Base-by-base conservation (phyloP, 2,113 vertebrate genomes). In the Fukomys damarensis region DNA sequence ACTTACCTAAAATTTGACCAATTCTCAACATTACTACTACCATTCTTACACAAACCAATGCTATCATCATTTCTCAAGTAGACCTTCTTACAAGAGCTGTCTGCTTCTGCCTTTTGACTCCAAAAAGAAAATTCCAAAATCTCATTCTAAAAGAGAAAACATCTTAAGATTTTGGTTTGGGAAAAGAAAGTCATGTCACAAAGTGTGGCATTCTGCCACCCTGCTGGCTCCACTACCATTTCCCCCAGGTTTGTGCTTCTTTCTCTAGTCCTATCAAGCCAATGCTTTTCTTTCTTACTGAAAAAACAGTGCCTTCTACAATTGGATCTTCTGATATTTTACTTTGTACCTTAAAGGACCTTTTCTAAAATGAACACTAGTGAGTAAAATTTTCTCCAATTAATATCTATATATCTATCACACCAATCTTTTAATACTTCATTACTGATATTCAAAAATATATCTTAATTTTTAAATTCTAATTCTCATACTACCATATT, bases 371-470 rank as follows among this genome's bases (percentile, higher is more conserved):
- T 28, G 32, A 95, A 89, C 26, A 30, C 26, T 89, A 4, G 26
- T 35, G 35, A 93, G 46, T 77, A 66, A 89, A 89, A 58, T 59
- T 66, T 84, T 95, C 68, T 93, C 20, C 88, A 86, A 68, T 17
- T 20, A 58, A 58, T 9, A 86, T 52, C 65, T 66, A 89, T 7
- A 16, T 58, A 89, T 56, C 12, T 81, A 81, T 43, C 14, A 22
- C 10, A 74, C 8, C 32, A 81, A 56, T 22, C 28, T 87, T 92
- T 30, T 35, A 96, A 91, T 13, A 91, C 30, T 86, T 86, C 70
- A 41, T 35, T 93, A 93, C 87, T 97, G 43, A 84, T 54, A 89
- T 35, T 65, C 7, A 74, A 93, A 85, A 63, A 30, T 26, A 19
- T 19, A 54, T 54, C 7, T 76, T 70, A 35, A 76, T 83, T 83